Evolutionary conservation across 2,113 vertebrate genomes (phyloP), one percentile per base, ranked within the genome.

Genomic region (Salvelinus namaycush): DNA sequence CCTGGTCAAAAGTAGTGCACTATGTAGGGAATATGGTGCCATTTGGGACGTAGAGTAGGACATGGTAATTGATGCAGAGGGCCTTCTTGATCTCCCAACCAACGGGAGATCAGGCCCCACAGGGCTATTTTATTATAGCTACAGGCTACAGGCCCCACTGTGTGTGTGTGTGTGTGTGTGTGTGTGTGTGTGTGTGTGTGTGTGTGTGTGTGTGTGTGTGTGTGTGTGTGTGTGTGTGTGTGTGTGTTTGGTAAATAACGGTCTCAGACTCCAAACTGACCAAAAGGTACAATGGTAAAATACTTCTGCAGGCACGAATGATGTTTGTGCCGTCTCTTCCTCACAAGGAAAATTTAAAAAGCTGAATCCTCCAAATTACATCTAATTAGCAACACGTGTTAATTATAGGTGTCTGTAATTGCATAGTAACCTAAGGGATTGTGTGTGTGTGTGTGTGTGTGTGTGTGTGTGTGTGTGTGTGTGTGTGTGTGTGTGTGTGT

Each of bases 381-480:
- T 76, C 89, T 93, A 93, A 94, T 94, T 94, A 92, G 90, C 88
- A 88, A 86, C 84, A 89, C 81, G 26, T 74, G 64, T 88, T 94
- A 93, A 94, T 93, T 93, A 93, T 90, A 87, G 85, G 87, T 89
- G 79, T 90, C 82, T 92, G 88, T 92, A 92, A 94, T 93, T 94
- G 90, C 90, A 88, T 68, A 75, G 87, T 89, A 92, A 88, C 88
- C 87, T 89, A 89, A 82, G 85, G 86, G 90, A 51, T 14, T 31
- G 29, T 31, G 31, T 31, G 31, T 31, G 31, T 13, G 6, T 39
- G 34, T 39, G 34, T 8, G 34, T 39, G 34, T 39, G 6, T 8
- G 34, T 39, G 34, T 39, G 34, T 39, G 7, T 39, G 34, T 39
- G 34, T 39, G 39, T 44, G 39, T 11, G 39, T 11, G 39, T 44